Evolutionary conservation across 2,888 invertebrate species (phyloP), one percentile per base, ranked within the genome.

Genomic region (Cistogaster globosa): DNA sequence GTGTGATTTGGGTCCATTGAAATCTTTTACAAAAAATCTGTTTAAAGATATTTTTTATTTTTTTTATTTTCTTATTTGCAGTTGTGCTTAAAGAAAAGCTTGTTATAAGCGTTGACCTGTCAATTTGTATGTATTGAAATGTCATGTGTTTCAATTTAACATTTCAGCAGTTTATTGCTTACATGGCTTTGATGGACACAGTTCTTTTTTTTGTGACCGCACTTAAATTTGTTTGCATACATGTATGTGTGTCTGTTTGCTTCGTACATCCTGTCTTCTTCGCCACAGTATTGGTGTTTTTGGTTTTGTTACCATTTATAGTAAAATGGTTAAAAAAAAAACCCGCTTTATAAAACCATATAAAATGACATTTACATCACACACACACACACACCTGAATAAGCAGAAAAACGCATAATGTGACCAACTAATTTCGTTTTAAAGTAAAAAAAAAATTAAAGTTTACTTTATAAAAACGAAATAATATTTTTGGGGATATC

Each of bases 61-160:
- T 75, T 65, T 36, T 63, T 55, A 18, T 68, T 67, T 38, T 16
- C 26, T 32, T 32, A 7, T 32, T 32, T 32, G 32, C 32, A 32
- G 32, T 32, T 32, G 6, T 32, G 32, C 16, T 72, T 42, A 76
- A 68, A 72, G 72, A 76, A 84, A 69, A 71, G 85, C 85, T 85
- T 85, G 85, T 85, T 85, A 85, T 85, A 85, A 85, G 92, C 92
- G 92, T 92, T 92, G 91, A 92, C 90, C 92, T 92, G 92, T 92
- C 92, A 92, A 91, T 91, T 92, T 88, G 88, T 87, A 87, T 89
- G 92, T 92, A 92, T 92, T 92, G 92, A 92, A 92, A 92, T 91
- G 92, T 92, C 92, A 92, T 91, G 89, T 88, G 88, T 86, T 86
- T 84, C 65, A 80, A 82, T 85, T 80, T 77, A 81, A 80, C 80